These are phyloP conservation scores for Ischnura elegans DNA, from an alignment of 2,888 invertebrate genomes.

Conservation along the genomic window DNA sequence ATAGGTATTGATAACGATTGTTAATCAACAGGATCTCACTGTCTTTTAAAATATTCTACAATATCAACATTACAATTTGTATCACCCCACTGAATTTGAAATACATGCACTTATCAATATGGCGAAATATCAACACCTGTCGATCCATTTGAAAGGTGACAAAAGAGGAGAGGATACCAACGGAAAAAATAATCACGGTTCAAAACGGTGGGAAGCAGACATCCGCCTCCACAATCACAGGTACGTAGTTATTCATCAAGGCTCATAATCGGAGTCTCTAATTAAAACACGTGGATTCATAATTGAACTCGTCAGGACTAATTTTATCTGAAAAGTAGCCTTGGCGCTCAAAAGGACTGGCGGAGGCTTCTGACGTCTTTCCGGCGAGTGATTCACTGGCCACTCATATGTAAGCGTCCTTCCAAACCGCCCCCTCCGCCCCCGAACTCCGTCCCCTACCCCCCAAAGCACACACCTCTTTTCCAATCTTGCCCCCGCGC, in stretches of 20 bases:
- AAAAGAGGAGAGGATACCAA: too few relatives aligned
- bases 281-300: slow-evolving; percentile 28
- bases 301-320: slow-evolving; percentile 35
- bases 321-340: slow-evolving; percentile 38
- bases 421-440: not conserved
- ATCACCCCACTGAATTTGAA: too few relatives aligned
- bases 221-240: not conserved
- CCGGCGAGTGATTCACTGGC: slow-evolving; percentile 22
- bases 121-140: too few relatives aligned
- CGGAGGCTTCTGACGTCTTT: slow-evolving; percentile 12
- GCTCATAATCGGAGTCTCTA: not conserved
- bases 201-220: too few relatives aligned
- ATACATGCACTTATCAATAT: too few relatives aligned
- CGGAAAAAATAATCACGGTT: too few relatives aligned
- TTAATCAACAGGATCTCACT: too few relatives aligned
- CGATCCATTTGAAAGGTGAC: too few relatives aligned
- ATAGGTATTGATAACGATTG: too few relatives aligned
- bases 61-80: too few relatives aligned
- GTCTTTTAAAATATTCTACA: too few relatives aligned
- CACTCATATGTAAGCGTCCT: slow-evolving; percentile 18
- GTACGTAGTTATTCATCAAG: not conserved
- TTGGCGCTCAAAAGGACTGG: slow-evolving; percentile 14
- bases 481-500: not conserved
- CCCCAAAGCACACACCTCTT: not conserved
- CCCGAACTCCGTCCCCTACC: not conserved